These are phyloP conservation scores for Parnassius smintheus DNA, from an alignment of 2,888 invertebrate genomes.

Conservation along the genomic window DNA sequence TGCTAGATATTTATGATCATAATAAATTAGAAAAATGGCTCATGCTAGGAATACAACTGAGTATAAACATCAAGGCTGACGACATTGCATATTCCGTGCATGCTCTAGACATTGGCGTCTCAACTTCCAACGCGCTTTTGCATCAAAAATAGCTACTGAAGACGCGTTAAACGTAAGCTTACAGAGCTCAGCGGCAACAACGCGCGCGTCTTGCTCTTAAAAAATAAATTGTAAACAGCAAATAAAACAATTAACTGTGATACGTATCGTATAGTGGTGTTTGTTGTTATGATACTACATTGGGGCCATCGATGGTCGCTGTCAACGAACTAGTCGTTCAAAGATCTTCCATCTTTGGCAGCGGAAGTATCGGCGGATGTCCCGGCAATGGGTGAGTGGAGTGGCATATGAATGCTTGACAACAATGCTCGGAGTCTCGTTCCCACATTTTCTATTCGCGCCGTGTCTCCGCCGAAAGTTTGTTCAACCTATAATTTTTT, in stretches of 20 bases:
- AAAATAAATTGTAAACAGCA: slow-evolving; percentile 38
- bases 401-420: slow-evolving; percentile 75
- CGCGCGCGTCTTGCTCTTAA: slow-evolving; percentile 53
- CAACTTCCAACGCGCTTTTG: slow-evolving; percentile 75
- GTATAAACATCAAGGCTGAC: slow-evolving; percentile 66
- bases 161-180: slow-evolving; percentile 74
- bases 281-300: slow-evolving; percentile 51
- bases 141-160: slow-evolving; percentile 80
- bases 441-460: slow-evolving; percentile 75
- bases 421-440: slow-evolving; percentile 66
- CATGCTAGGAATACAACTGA: slow-evolving; percentile 26
- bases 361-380: slow-evolving; percentile 79
- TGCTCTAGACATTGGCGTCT: slow-evolving; percentile 80
- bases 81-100: slow-evolving; percentile 80
- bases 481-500: slow-evolving; percentile 77
- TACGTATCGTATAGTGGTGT: slow-evolving; percentile 41
- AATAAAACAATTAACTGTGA: slow-evolving; percentile 35
- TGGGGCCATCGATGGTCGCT: slow-evolving; percentile 49
- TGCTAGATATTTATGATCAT: slow-evolving; percentile 21
- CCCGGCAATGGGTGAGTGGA: slow-evolving; percentile 77
- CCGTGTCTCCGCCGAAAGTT: slow-evolving; percentile 76
- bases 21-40: slow-evolving; percentile 22
- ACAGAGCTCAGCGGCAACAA: slow-evolving; percentile 63
- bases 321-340: slow-evolving; percentile 72
- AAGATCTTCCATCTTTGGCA: slow-evolving; percentile 80